phyloP scores from a whole-genome alignment of 2,888 invertebrate genomes.

The Coelogynopora nodosa region DNA sequence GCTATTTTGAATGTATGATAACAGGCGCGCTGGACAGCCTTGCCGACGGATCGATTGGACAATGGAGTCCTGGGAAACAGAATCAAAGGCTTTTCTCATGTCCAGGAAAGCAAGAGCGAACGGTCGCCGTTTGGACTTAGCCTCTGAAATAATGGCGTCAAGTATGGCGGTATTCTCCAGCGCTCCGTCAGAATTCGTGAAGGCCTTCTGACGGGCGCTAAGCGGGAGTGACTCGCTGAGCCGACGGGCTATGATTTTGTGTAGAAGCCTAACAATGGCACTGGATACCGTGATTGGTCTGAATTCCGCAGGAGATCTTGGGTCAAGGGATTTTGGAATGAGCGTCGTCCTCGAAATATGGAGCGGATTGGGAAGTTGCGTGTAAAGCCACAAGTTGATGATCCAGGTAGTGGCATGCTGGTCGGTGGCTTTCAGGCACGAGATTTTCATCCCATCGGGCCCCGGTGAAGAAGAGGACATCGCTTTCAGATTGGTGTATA shows the following conservation, averaged over 20 bases:
- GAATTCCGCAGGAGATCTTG: neutral
- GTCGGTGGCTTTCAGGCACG: neutral
- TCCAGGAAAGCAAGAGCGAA: neutral
- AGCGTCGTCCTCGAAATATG: neutral
- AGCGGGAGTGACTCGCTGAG: neutral
- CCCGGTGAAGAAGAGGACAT: neutral
- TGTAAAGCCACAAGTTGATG: neutral
- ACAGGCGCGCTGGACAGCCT: neutral
- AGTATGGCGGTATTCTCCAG: neutral
- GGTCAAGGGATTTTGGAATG: neutral
- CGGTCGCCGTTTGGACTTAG: neutral
- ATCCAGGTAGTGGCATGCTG: neutral
- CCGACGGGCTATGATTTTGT: neutral
- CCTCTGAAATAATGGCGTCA: neutral
- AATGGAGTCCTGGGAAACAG: neutral
- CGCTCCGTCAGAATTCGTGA: neutral
- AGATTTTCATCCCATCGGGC: neutral
- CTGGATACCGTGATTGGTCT: neutral
- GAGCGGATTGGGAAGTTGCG: neutral
- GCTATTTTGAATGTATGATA: neutral
- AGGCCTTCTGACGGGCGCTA: neutral
- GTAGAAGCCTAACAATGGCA: no score
- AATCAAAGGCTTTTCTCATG: neutral
- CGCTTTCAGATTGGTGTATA: neutral
- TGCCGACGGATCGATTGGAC: neutral